Evolutionary conservation across 2,888 invertebrate species (phyloP), one percentile per base, ranked within the genome.

Genomic region (Phrixothrix hirtus): DNA sequence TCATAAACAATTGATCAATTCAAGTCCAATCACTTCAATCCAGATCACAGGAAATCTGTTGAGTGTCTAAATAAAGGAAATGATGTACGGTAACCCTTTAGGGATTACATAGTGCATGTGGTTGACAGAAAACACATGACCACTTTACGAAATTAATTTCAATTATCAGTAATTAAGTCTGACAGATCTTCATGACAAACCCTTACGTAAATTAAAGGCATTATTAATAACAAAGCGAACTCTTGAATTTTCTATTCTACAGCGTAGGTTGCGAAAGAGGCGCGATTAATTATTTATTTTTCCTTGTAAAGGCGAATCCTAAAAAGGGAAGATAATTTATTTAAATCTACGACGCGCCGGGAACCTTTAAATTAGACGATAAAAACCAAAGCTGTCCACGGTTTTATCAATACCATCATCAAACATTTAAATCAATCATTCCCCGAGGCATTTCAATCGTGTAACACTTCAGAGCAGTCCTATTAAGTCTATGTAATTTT

Each of bases 391-490:
- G 29, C 38, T 27, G 48, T 41, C 34, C 25, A 36, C 41, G 30
- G 30, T 53, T 48, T 47, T 58, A 60, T 60, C 60, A 60, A 60
- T 60, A 44, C 54, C 51, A 29, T 60, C 60, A 58, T 60, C 60
- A 60, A 60, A 58, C 60, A 60, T 60, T 60, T 58, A 60, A 60
- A 60, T 60, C 58, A 58, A 60, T 60, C 58, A 58, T 52, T 47
- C 60, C 57, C 45, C 12, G 15, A 29, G 44, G 51, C 37, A 44
- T 45, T 51, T 25, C 46, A 32, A 32, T 39, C 38, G 31, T 30
- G 37, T 36, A 12, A 31, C 34, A 50, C 50, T 43, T 43, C 25
- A 35, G 32, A 29, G 31, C 37, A 27, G 26, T 21, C 15, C 25
- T 36, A 30, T 48, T 27, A 42, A 48, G 29, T 14, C 27, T 17